Conservation (phyloP, 2,113 vertebrate genomes). For the Tyto alba region DNA sequence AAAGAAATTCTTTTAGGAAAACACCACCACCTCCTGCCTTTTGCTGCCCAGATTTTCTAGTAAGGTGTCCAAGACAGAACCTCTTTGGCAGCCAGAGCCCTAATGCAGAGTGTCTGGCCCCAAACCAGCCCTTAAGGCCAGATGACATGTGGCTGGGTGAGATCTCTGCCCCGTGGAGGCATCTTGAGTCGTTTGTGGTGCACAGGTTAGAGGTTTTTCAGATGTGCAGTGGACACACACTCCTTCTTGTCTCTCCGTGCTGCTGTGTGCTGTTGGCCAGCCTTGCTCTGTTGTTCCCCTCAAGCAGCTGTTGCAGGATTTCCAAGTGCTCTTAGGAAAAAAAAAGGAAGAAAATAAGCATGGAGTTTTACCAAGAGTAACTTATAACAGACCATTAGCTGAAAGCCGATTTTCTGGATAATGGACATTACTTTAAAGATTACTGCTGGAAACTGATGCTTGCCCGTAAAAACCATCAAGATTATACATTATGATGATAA, state of each 20-base stretch:
- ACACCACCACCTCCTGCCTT: neutral
- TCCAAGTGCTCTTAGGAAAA: neutral
- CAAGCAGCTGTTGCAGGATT: neutral
- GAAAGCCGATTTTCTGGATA: constrained; percentile 42
- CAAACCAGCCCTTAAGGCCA: neutral
- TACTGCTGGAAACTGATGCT: constrained; percentile 7
- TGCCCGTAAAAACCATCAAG: neutral
- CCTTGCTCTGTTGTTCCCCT: neutral
- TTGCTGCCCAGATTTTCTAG: neutral
- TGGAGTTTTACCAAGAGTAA: neutral
- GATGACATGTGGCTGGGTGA: neutral
- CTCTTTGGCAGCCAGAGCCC: neutral
- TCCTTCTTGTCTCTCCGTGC: neutral
- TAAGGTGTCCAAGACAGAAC: neutral
- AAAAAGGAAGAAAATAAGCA: neutral
- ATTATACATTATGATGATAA: neutral
- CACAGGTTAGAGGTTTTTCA: neutral
- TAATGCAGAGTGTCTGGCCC: neutral
- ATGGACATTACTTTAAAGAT: constrained; percentile 32
- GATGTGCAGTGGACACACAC: accelerated
- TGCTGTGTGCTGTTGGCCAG: neutral
- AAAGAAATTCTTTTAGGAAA: neutral
- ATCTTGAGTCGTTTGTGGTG: accelerated
- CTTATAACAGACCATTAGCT: constrained; percentile 14
- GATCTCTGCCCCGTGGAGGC: neutral